Base-by-base conservation (phyloP, 2,113 vertebrate genomes). In the Formicarius rufipectus region DNA sequence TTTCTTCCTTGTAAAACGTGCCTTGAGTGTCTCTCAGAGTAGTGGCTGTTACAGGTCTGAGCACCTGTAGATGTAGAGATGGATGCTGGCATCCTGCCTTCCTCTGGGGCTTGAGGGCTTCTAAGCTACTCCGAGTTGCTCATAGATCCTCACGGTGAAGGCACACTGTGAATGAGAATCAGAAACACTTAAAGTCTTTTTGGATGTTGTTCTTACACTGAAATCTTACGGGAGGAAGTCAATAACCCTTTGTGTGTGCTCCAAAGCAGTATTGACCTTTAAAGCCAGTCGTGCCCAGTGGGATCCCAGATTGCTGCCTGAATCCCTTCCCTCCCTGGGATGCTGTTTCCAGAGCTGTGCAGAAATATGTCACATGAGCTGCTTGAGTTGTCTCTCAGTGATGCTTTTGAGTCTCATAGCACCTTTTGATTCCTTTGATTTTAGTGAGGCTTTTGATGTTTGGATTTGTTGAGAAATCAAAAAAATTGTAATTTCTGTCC, bases 51-150 rank as follows among this genome's bases (percentile, higher is more conserved):
- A 39, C 56, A 56, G 50, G 16, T 47, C 30, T 33, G 45, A 60
- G 76, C 10, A 6, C 6, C 31, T 67, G 35, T 0, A 0, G 10
- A 8, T 21, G 28, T 40, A 23, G 15, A 39, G 35, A 25, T 23
- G 7, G 39, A 16, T n/a, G 17, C 84, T 69, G 60, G 28, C 14
- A 7, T 59, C 22, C 62, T 87, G 50, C 15, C 33, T 62, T 60
- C 27, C 37, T 74, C 47, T 39, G 63, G 44, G 35, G 49, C 39
- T 83, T 31, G 7, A 1, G 58, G 68, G 68, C 23, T 47, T 49
- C 63, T 69, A 39, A 28, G 25, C 25, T 49, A 2, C 22, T 63
- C 25, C 11, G 3, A 56, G 47, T 19, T 63, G 18, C 56, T 39
- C 0, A 0, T n/a, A 67, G 18, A 40, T 44, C 50, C 49, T 53